Percentiles rank a stretch among this genome's conserved stretches.
These are phyloP conservation scores for Oceanodroma tethys DNA, from an alignment of 2,113 vertebrate species.

Conservation along the genomic window DNA sequence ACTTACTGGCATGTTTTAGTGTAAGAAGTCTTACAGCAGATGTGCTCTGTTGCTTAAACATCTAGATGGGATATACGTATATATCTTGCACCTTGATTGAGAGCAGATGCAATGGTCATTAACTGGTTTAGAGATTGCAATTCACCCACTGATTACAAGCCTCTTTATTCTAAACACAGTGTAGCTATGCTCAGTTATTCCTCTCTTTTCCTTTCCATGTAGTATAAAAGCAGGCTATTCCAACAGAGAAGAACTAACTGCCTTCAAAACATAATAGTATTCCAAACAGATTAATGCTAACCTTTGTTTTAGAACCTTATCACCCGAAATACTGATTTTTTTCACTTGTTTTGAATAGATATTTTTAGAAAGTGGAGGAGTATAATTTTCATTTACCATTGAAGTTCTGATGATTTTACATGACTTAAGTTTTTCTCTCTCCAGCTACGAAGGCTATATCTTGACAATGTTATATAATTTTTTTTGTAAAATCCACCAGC, in stretches of 20 bases:
- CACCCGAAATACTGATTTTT: neutral
- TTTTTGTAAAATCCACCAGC: constrained; percentile 28
- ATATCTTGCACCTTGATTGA: neutral
- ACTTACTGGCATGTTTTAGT: neutral
- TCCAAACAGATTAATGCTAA: neutral
- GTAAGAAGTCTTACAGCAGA: neutral
- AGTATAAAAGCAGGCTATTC: neutral
- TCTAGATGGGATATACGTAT: neutral
- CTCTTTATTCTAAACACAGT: neutral
- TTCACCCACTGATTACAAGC: neutral
- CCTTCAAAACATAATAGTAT: neutral
- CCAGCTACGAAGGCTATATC: neutral
- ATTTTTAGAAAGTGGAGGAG: neutral
- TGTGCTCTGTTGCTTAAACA: neutral
- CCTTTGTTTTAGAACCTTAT: neutral
- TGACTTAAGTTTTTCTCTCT: neutral
- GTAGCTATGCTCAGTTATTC: neutral
- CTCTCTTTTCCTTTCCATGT: neutral
- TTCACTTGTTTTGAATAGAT: neutral
- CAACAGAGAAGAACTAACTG: neutral
- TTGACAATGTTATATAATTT: neutral
- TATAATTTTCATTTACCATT: neutral
- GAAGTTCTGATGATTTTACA: neutral
- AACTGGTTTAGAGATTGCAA: neutral
- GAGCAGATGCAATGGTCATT: neutral